Percentiles rank a stretch among this genome's conserved stretches.
These are phyloP conservation scores for Echiichthys vipera DNA, from an alignment of 2,797 vertebrate genomes.

Conservation along the genomic window DNA sequence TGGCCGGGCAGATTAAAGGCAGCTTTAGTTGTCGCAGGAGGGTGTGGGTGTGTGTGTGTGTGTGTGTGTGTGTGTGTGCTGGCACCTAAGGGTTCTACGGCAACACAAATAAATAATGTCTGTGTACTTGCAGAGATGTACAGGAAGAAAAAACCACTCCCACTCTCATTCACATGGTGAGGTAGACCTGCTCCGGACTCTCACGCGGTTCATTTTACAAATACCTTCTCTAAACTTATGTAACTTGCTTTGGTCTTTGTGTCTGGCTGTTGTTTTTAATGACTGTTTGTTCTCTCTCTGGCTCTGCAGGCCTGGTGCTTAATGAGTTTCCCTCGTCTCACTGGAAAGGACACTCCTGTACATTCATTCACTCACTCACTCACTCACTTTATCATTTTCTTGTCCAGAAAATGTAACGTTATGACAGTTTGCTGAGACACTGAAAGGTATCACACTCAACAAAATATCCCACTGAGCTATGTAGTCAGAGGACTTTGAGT, in stretches of 20 bases:
- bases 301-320: conserved; percentile 36
- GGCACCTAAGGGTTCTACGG: conserved; percentile 38
- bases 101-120: conserved; percentile 67
- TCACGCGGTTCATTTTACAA: conserved; percentile 78
- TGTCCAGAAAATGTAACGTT: conserved; percentile 18
- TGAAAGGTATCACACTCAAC: conserved; percentile 15
- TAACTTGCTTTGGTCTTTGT: conserved; percentile 63
- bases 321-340: conserved; percentile 31
- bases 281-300: conserved; percentile 11
- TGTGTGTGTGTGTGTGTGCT: conserved; percentile 21
- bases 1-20: conserved; percentile 63
- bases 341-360: conserved; percentile 25
- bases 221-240: conserved; percentile 66
- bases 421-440: conserved; percentile 41
- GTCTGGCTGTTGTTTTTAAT: conserved; percentile 54
- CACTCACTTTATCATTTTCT: conserved; percentile 11
- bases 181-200: conserved; percentile 55
- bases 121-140: conserved; percentile 42
- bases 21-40: conserved; percentile 46
- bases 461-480: conserved; percentile 35
- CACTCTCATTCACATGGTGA: conserved; percentile 57
- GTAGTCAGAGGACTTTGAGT: conserved; percentile 34
- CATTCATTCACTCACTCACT: conserved; percentile 14
- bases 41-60: conserved; percentile 43
- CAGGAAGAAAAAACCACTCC: conserved; percentile 60